Conservation (phyloP, 2,113 vertebrate species). For the Gracilinanus agilis region DNA sequence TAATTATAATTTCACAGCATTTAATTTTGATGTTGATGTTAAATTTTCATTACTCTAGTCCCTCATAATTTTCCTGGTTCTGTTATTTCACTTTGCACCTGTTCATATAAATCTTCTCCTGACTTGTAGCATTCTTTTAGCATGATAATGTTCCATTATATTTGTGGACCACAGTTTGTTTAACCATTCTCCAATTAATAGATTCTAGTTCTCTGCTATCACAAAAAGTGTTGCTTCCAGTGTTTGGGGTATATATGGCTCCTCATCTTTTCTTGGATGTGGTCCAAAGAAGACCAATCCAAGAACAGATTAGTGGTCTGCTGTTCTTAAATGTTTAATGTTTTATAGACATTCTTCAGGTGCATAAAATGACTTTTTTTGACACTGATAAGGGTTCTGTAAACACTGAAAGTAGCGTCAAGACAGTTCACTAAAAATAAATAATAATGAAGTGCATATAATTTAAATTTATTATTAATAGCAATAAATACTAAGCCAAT, state of each 20-base stretch:
- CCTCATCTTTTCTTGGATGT: neutral
- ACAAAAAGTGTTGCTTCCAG: neutral
- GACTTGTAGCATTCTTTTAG: neutral
- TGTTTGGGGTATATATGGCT: neutral
- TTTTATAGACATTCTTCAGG: neutral
- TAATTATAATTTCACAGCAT: neutral
- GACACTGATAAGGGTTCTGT: neutral
- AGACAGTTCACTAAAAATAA: neutral
- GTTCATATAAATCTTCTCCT: neutral
- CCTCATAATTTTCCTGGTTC: neutral
- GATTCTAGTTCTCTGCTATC: neutral
- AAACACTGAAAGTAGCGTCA: neutral
- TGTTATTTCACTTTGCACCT: neutral
- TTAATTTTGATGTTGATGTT: neutral
- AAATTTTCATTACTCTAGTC: neutral
- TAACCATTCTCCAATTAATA: neutral
- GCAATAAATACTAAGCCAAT: neutral
- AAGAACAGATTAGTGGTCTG: neutral
- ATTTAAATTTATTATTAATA: neutral
- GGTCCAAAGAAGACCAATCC: neutral
- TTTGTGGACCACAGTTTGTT: neutral
- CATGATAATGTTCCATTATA: neutral
- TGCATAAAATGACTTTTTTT: neutral
- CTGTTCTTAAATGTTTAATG: neutral
- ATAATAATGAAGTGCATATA: neutral